Base-by-base conservation (phyloP, 1,140 invertebrate species). In the Pseudoatta argentina region DNA sequence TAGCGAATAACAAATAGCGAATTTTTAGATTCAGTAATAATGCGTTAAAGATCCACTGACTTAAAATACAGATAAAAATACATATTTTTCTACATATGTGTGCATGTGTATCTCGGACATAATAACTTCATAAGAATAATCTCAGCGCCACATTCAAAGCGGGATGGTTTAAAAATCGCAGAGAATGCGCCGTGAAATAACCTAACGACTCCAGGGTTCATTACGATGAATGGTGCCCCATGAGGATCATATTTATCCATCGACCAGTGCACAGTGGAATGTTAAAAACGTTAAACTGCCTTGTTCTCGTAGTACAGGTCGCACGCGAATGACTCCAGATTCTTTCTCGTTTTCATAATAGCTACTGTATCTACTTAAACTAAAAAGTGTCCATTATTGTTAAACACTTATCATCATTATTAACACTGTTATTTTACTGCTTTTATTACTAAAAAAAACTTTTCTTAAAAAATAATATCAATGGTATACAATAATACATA, bases 51-150 rank as follows among this genome's bases (percentile, higher is more conserved):
- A 78, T 34, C 2, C 16, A 53, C 5, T 0, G 16, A 30, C 16
- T 18, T 24, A 21, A 16, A 72, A 24, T 57, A 16, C 0, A 16
- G 30, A 27, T 34, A 71, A 48, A 21, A 73, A 73, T 59, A 16
- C 34, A 67, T 39, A 30, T 30, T 59, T 27, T 48, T 39, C 66
- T n/a, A 24, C 24, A 30, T 24, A 14, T 59, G 44, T 3, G 27
- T 4, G 61, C 14, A 48, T 34, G 30, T 57, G 18, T 53, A 4
- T 34, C 39, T 73, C 24, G 18, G 24, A n/a, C 30, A 12, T 73
- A 82, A 82, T 82, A 61, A 72, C 79, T 82, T 82, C 39, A 82
- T 82, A 82, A 82, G 79, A 82, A 82, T 82, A 82, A 82, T 82
- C 53, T 59, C n/a, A n/a, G 39, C 51, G 61, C 16, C 48, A 24